Evolutionary conservation across 2,113 vertebrate genomes (phyloP), one percentile per base, ranked within the genome.

Genomic region (Cyprinodon tularosa): DNA sequence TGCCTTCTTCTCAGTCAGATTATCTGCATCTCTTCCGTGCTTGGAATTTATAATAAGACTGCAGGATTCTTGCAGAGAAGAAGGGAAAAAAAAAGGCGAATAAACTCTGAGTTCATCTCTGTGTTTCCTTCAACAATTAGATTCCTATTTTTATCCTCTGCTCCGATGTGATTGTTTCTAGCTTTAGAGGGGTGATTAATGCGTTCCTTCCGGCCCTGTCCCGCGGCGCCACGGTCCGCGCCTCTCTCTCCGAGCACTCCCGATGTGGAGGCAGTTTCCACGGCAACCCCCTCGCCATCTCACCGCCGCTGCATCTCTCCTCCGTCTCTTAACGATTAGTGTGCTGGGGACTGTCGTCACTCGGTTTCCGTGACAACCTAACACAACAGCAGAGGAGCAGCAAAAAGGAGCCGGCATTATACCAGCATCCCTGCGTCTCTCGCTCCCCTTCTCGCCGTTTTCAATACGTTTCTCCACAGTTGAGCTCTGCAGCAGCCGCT

Each of bases 241-340:
- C 47, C 38, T 42, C 73, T 57, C 50, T 57, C 50, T 45, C 63
- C 2, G 1, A 62, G n/a, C 66, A 2, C 62, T 81, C 72, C 77
- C 68, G 88, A 90, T 89, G 90, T 89, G 77, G 86, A 86, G 71
- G 81, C 86, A 90, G 92, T 93, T 92, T 85, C 91, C 84, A 87
- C 87, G 81, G 89, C 62, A 81, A 93, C 91, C 66, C 0, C 79
- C 29, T 29, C 53, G 68, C 67, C 77, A 80, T 78, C 90, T 74
- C 29, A 73, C 72, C 4, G 10, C 40, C 17, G 14, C 37, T n/a
- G 29, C 29, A 15, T 7, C 36, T 53, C 22, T 12, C 14, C 9
- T 29, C 36, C 74, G 85, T 38, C 79, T 80, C 20, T n/a, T 78
- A 71, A 66, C 42, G 78, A 79, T 84, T 71, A 73, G 68, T 81